A percentile compares a stretch with the other conserved stretches of the same genome.
Evolutionary conservation across 2,797 vertebrate species (phyloP).

Genomic region (Salmo trutta): DNA sequence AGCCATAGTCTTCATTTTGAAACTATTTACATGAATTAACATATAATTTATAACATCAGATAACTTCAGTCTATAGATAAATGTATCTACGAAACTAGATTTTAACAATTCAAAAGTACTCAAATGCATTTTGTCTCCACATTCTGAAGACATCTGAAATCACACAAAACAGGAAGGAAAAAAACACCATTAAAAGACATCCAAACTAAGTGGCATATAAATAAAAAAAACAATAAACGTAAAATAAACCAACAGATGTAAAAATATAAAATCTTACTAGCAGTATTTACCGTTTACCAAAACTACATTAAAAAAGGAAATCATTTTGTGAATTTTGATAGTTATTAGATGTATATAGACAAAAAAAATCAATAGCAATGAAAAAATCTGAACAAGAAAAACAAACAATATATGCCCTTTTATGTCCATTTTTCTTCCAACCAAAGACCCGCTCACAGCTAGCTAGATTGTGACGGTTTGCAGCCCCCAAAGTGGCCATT

Average conservation of each 20-base stretch:
- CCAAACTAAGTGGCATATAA: constrained; percentile 92
- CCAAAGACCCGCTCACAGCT: constrained; percentile 51
- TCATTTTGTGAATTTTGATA: constrained; percentile 76
- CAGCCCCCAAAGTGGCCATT: constrained; percentile 55
- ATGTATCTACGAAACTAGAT: constrained; percentile 99
- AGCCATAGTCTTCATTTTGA: constrained; percentile 88
- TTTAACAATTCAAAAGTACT: constrained; percentile 99
- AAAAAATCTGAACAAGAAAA: constrained; percentile 40
- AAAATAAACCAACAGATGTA: constrained; percentile 81
- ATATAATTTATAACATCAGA: constrained; percentile 99
- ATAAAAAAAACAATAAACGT: constrained; percentile 85
- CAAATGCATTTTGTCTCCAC: constrained; percentile 89
- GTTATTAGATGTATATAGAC: constrained; percentile 79
- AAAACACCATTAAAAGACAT: constrained; percentile 87
- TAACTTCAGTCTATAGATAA: constrained; percentile 91
- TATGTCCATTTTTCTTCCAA: constrained; percentile 65
- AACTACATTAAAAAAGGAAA: constrained; percentile 77
- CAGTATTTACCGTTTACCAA: constrained; percentile 77
- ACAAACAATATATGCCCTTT: constrained; percentile 78
- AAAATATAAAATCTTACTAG: constrained; percentile 88
- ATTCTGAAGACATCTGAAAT: constrained; percentile 88
- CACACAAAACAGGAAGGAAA: constrained; percentile 80
- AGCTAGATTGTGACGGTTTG: constrained; percentile 55
- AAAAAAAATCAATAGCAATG: constrained; percentile 62
- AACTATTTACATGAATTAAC: constrained; percentile 99